phyloP scores from a whole-genome alignment of 2,797 vertebrate genomes.

The Hydrolagus colliei region DNA sequence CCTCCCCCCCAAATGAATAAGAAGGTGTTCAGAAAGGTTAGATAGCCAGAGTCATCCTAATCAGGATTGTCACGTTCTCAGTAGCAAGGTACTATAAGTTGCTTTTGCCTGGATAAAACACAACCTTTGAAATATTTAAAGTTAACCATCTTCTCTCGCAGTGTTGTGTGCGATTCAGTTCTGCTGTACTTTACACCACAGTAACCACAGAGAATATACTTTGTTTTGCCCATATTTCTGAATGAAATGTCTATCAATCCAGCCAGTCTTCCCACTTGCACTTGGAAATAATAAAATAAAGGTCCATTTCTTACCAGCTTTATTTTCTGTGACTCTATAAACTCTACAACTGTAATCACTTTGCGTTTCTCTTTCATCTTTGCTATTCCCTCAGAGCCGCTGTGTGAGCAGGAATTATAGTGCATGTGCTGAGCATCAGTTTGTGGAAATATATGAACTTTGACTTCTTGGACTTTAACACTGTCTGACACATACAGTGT shows the following conservation, averaged over 20 bases:
- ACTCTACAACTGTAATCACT: conserved; percentile 47
- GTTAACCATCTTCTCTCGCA: too few relatives aligned
- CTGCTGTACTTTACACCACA: background rate
- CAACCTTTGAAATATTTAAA: too few relatives aligned
- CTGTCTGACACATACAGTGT: conserved; percentile 64
- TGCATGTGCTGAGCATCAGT: conserved; percentile 51
- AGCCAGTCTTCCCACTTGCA: background rate
- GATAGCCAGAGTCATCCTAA: too few relatives aligned
- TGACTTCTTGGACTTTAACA: conserved; percentile 74
- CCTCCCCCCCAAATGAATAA: too few relatives aligned
- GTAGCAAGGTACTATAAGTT: too few relatives aligned
- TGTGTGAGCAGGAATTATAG: conserved; percentile 39
- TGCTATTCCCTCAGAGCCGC: conserved; percentile 41
- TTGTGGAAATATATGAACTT: conserved; percentile 68
- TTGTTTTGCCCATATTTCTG: background rate
- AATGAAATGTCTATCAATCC: background rate
- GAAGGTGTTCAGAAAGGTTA: too few relatives aligned
- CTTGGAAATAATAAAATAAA: background rate
- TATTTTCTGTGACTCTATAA: conserved; percentile 52
- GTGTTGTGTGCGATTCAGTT: too few relatives aligned
- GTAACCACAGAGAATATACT: background rate
- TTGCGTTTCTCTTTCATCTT: conserved; percentile 58
- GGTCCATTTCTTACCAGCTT: conserved; percentile 53
- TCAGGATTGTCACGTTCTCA: too few relatives aligned
- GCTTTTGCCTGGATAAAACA: too few relatives aligned